Evolutionary conservation across 2,113 vertebrate species (phyloP), one percentile per base, ranked within the genome.

Genomic region (Probosciger aterrimus): DNA sequence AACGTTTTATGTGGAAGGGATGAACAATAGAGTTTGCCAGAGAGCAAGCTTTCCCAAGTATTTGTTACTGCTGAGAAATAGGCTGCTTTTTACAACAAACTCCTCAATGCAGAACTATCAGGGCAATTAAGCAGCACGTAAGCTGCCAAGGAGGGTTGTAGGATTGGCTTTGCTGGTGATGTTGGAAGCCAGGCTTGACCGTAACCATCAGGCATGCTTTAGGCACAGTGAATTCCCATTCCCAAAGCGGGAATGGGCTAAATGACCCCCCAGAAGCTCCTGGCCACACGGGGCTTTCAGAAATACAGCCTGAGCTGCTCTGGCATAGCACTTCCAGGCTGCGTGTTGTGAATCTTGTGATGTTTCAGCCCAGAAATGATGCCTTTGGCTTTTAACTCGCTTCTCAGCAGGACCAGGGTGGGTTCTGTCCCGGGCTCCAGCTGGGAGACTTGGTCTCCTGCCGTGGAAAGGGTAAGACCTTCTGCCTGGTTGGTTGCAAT

Each of bases 11-110:
- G 59, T 95, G 94, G 94, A 90, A 87, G 94, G 57, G 85, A 86
- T 88, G 91, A 95, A 93, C 94, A 97, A 97, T 95, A 91, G 95
- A 65, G 80, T 87, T 67, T 94, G 95, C 88, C 94, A 93, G 78
- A 53, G 41, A 95, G 78, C 91, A 93, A 78, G 91, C 90, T 92
- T 94, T 93, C 83, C 83, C 60, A 84, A 91, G 86, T 90, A 91
- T 94, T 88, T 90, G 76, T 93, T 95, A 75, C 88, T 82, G 86
- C 77, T 91, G 93, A 92, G 95, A 94, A 94, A 91, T 96, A 81
- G 77, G 65, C 83, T 87, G 75, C 78, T 91, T 91, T 93, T 87
- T 78, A 69, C 41, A 83, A 78, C 93, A 89, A 86, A 41, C 10
- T 12, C 55, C 77, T 82, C 86, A 46, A 16, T 92, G 95, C 88